Evolutionary conservation across 2,113 vertebrate genomes (phyloP).

Genomic region (Paramisgurnus dabryanus): DNA sequence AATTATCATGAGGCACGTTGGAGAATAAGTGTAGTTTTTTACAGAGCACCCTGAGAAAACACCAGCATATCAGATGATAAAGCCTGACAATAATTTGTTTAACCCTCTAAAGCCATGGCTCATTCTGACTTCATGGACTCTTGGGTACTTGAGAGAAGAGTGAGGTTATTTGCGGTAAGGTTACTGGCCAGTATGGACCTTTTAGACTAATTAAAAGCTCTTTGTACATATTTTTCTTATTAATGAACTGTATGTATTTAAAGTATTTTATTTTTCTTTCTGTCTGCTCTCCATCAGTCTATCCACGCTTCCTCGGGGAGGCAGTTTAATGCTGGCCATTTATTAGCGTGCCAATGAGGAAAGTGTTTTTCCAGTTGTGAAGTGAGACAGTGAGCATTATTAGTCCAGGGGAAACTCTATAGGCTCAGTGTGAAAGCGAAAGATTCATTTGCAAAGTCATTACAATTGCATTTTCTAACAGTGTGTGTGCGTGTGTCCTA

Average conservation of each 20-base stretch:
- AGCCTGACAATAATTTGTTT: conserved; percentile 26
- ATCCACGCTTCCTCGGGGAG: background rate
- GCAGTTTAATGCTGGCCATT: conserved; percentile 15
- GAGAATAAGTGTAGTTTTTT: conserved; percentile 15
- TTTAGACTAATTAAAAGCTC: conserved; percentile 33
- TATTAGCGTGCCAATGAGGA: conserved; percentile 13
- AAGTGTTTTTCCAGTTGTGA: conserved; percentile 14
- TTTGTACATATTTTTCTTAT: conserved; percentile 7
- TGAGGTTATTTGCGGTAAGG: too few relatives aligned
- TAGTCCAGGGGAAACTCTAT: background rate
- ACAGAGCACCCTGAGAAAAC: conserved; percentile 19
- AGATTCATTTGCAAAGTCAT: conserved; percentile 10
- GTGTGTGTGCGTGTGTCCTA: background rate
- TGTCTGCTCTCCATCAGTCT: background rate
- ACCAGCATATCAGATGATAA: conserved; percentile 6
- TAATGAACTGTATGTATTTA: conserved; percentile 8
- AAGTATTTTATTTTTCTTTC: background rate
- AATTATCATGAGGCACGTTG: background rate
- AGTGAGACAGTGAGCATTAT: background rate
- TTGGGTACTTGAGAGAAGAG: background rate
- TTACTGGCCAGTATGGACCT: conserved; percentile 5
- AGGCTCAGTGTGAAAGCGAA: conserved; percentile 13
- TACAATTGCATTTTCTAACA: background rate
- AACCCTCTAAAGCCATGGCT: conserved; percentile 28
- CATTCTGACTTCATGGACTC: background rate